Conservation (phyloP, 2,888 invertebrate species). For the Teleogryllus oceanicus region DNA sequence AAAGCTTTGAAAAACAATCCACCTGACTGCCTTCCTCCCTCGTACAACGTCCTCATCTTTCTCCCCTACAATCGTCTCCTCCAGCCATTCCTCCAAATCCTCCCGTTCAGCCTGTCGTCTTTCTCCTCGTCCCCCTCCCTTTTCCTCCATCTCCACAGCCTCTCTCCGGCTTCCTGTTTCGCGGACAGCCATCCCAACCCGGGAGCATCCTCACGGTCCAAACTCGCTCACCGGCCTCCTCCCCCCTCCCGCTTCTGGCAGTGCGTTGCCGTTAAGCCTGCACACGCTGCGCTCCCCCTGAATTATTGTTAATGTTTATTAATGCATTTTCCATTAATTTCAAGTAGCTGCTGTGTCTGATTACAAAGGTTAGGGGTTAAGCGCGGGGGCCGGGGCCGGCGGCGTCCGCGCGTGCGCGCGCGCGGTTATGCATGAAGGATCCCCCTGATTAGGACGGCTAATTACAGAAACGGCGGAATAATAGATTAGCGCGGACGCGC, state of each 20-base stretch:
- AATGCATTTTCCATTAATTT: conserved; percentile 18
- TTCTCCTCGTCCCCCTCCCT: too few relatives aligned
- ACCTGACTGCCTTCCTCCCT: too few relatives aligned
- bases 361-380: conserved; percentile 18
- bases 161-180: too few relatives aligned
- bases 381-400: background rate
- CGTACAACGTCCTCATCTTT: too few relatives aligned
- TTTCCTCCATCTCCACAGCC: too few relatives aligned
- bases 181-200: too few relatives aligned
- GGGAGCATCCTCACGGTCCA: too few relatives aligned
- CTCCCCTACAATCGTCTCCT: too few relatives aligned
- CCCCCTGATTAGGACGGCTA: conserved; percentile 7
- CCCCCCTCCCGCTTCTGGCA: background rate
- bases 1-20: too few relatives aligned
- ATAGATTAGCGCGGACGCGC: background rate
- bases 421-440: conserved; percentile 2
- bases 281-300: background rate
- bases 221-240: too few relatives aligned
- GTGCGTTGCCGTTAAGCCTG: background rate
- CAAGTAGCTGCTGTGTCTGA: conserved; percentile 18
- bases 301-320: conserved; percentile 1
- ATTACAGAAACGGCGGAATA: conserved; percentile 18
- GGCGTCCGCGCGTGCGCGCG: background rate
- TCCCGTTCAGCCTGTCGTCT: too few relatives aligned
- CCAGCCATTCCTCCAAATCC: too few relatives aligned